Conservation (phyloP, 2,888 invertebrate genomes). For the Miltochrista miniata region DNA sequence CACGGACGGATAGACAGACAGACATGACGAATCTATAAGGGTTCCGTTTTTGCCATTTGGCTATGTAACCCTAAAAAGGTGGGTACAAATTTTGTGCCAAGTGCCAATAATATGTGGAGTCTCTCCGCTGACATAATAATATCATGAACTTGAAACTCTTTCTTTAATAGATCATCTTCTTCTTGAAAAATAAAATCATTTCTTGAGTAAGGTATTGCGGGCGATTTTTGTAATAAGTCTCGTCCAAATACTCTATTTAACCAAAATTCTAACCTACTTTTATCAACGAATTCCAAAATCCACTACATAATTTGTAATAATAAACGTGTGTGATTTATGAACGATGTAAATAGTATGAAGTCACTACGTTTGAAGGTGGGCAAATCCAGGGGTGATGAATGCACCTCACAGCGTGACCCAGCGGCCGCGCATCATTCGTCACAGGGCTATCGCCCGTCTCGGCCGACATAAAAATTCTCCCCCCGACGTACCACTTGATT, state of each 20-base stretch:
- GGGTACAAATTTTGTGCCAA: too few species aligned
- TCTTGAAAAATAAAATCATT: neutral
- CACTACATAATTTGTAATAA: too few species aligned
- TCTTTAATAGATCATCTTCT: too few species aligned
- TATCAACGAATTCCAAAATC: neutral
- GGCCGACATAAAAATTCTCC: constrained; percentile 74
- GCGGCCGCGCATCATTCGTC: constrained; percentile 63
- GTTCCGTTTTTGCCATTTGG: too few species aligned
- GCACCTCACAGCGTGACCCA: constrained; percentile 56
- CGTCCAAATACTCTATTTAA: too few species aligned
- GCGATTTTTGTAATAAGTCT: neutral
- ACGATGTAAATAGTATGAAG: constrained; percentile 9
- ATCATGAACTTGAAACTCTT: too few species aligned
- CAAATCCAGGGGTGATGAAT: constrained; percentile 60
- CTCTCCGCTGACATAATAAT: too few species aligned
- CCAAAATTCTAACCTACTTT: neutral
- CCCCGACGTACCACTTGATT: constrained; percentile 73
- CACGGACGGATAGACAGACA: too few species aligned
- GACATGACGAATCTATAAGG: too few species aligned
- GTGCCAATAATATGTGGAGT: too few species aligned
- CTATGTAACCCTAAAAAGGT: too few species aligned
- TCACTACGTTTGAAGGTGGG: constrained; percentile 29
- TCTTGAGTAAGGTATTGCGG: too few species aligned
- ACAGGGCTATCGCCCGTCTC: constrained; percentile 59
- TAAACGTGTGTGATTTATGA: neutral